Conservation (phyloP, 2,797 vertebrate genomes). For the Rhabdophis nuchalis region DNA sequence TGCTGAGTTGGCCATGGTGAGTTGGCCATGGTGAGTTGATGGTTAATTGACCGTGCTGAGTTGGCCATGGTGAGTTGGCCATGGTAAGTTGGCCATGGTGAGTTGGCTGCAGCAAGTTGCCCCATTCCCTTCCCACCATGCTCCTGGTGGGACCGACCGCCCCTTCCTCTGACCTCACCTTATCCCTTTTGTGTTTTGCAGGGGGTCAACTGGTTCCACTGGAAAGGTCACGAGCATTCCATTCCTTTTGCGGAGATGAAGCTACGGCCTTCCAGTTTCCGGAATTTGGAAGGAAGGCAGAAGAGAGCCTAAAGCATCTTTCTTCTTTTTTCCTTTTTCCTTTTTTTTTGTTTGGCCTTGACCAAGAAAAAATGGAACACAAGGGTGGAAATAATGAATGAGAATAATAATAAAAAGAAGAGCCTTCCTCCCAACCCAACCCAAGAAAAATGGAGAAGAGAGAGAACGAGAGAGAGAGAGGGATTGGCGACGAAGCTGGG, state of each 20-base stretch:
- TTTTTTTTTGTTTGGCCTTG: background rate
- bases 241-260: slow-evolving; percentile 97
- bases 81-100: no score
- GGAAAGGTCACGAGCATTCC: slow-evolving; percentile 95
- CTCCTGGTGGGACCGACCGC: background rate
- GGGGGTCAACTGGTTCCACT: slow-evolving; percentile 98
- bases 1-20: no score
- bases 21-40: no score
- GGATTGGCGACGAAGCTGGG: slow-evolving; percentile 39
- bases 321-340: no score
- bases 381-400: slow-evolving; percentile 18
- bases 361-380: slow-evolving; percentile 28
- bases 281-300: slow-evolving; percentile 89
- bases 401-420: slow-evolving; percentile 19
- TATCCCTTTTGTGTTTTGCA: slow-evolving; percentile 49
- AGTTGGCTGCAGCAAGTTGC: no score
- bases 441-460: slow-evolving; percentile 14
- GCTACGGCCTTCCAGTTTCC: slow-evolving; percentile 89
- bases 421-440: slow-evolving; percentile 6
- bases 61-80: no score
- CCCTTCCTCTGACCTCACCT: background rate
- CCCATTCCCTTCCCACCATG: background rate
- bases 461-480: background rate
- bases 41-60: no score
- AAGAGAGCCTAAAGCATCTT: slow-evolving; percentile 82